Conservation (phyloP, 37 sponge, comb jelly and placozoan species). For the Haliclona indistincta region DNA sequence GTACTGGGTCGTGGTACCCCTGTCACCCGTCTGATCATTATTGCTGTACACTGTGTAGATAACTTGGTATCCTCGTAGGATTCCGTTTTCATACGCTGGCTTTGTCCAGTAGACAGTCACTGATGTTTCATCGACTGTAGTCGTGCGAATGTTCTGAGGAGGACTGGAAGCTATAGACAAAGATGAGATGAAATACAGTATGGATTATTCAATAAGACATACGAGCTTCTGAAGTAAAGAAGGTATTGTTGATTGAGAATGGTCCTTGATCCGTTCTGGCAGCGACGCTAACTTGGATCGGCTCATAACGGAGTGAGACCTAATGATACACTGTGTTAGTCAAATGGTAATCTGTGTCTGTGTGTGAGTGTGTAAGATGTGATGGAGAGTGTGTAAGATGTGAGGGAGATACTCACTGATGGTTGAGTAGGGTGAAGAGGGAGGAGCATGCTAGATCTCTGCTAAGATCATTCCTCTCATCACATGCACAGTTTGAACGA, state of each 20-base stretch:
- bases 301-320: neutral
- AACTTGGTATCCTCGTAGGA: conserved; percentile 24
- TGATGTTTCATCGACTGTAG: neutral
- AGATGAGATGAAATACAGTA: neutral
- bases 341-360: neutral
- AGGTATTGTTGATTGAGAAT: neutral
- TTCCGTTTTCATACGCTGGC: conserved; percentile 23
- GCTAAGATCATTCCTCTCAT: conserved; percentile 95
- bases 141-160: neutral
- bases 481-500: conserved; percentile 87
- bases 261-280: conserved; percentile 10
- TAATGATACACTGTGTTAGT: neutral
- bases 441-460: conserved; percentile 72
- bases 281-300: neutral
- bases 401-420: conserved; percentile 17
- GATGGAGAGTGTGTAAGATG: too few relatives aligned
- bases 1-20: too few relatives aligned
- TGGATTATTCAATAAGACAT: neutral
- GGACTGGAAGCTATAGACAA: neutral
- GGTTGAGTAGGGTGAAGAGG: conserved; percentile 49
- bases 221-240: conserved; percentile 4
- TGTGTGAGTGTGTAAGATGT: too few relatives aligned
- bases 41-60: conserved; percentile 19
- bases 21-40: neutral
- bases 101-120: conserved; percentile 8